Percentiles rank a stretch among this genome's conserved stretches.
Conservation (phyloP, 2,797 vertebrate genomes). For the Streptopelia turtur region DNA sequence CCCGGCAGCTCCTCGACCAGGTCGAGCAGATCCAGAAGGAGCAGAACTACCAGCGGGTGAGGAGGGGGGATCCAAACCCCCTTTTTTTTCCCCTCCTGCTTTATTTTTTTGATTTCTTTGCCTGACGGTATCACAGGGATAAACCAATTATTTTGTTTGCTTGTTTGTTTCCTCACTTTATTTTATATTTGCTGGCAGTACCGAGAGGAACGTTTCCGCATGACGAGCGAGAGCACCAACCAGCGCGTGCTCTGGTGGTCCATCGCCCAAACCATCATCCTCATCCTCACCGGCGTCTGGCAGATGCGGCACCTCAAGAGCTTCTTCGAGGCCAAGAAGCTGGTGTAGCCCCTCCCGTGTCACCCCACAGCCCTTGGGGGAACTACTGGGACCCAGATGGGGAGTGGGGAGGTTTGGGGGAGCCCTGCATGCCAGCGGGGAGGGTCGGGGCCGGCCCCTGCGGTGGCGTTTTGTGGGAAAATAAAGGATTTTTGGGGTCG, state of each 20-base stretch:
- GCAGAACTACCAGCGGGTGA: conserved; percentile 95
- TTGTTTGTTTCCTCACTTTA: too few relatives aligned
- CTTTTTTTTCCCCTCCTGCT: too few relatives aligned
- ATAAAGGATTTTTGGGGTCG: neutral
- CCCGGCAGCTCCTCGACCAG: conserved; percentile 91
- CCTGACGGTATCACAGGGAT: too few relatives aligned
- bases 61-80: neutral
- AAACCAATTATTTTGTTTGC: neutral
- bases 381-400: neutral
- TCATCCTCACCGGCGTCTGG: conserved; percentile 94
- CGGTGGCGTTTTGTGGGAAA: neutral
- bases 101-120: too few relatives aligned
- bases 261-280: conserved; percentile 93
- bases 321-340: conserved; percentile 96
- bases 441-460: too few relatives aligned
- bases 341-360: conserved; percentile 80
- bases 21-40: conserved; percentile 97
- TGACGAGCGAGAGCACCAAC: conserved; percentile 97
- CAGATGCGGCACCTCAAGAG: conserved; percentile 97
- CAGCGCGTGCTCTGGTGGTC: conserved; percentile 98
- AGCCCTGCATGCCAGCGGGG: too few relatives aligned
- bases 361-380: neutral
- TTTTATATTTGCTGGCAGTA: conserved; percentile 76
- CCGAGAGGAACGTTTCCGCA: conserved; percentile 92
- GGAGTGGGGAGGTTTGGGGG: neutral